These are phyloP conservation scores for Tympanuchus pallidicinctus DNA, from an alignment of 2,113 vertebrate genomes.

Conservation along the genomic window DNA sequence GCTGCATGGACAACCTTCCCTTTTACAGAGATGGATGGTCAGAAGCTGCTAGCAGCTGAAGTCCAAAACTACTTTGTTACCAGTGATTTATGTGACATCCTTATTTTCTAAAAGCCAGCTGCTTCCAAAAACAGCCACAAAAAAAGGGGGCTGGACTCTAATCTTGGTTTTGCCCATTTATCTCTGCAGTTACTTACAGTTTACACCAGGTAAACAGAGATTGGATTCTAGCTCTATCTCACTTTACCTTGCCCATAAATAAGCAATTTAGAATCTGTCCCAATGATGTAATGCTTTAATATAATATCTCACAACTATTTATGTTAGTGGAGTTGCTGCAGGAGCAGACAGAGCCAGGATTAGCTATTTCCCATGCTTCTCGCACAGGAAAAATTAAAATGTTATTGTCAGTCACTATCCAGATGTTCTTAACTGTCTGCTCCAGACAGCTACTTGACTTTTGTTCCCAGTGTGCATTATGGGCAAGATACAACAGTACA, in stretches of 20 bases:
- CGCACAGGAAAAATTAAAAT: neutral
- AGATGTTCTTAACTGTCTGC: neutral
- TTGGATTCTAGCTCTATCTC: neutral
- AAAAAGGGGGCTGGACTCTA: conserved; percentile 31
- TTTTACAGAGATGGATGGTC: conserved; percentile 54
- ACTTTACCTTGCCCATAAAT: conserved; percentile 29
- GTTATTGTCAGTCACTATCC: neutral
- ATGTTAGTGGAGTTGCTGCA: conserved; percentile 13
- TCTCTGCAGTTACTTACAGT: conserved; percentile 41
- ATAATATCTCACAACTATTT: neutral
- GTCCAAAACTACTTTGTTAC: conserved; percentile 58
- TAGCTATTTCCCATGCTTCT: neutral
- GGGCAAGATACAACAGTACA: neutral
- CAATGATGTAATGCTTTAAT: conserved; percentile 37
- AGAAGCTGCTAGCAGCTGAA: conserved; percentile 49
- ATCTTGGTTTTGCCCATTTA: conserved; percentile 38
- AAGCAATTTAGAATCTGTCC: conserved; percentile 42
- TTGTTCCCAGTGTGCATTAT: neutral
- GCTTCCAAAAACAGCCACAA: conserved; percentile 59
- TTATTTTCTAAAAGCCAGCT: conserved; percentile 65
- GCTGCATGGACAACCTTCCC: neutral
- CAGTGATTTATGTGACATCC: conserved; percentile 55
- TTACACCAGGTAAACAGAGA: conserved; percentile 58
- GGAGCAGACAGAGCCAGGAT: neutral
- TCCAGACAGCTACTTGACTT: neutral